Conservation (phyloP, 64 coral and sea anemone species). For the Montipora cactus region DNA sequence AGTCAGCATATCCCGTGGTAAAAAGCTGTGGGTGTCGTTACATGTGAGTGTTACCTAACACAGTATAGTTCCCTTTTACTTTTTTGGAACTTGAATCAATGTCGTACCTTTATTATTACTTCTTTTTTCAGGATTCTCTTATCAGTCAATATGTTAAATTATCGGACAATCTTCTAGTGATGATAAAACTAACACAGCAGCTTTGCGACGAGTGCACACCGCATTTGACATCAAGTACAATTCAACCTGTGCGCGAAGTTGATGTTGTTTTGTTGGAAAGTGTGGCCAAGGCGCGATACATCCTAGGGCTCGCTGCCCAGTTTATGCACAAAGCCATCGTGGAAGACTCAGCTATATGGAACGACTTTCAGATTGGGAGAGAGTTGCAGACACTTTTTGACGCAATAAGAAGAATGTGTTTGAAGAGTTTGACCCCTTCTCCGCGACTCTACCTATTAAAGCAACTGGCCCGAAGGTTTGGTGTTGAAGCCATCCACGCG, state of each 20-base stretch:
- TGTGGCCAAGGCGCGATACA: constrained; percentile 44
- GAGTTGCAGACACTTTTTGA: constrained; percentile 37
- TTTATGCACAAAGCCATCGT: constrained; percentile 37
- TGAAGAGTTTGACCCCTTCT: background rate
- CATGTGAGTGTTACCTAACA: too few species aligned
- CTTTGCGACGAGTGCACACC: constrained; percentile 21
- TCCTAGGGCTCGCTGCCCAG: constrained; percentile 7
- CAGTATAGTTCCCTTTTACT: too few species aligned
- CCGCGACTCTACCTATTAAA: constrained; percentile 56
- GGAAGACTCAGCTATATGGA: background rate
- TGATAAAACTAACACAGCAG: constrained; percentile 40
- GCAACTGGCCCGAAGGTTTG: constrained; percentile 55
- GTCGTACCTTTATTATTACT: too few species aligned
- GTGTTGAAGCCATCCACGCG: constrained; percentile 29
- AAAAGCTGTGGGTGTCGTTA: too few species aligned
- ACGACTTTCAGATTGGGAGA: background rate
- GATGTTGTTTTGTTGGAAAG: constrained; percentile 46
- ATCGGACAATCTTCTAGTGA: constrained; percentile 1
- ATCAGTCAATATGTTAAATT: constrained; percentile 28
- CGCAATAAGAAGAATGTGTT: constrained; percentile 6
- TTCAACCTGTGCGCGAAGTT: background rate
- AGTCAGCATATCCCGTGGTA: too few species aligned
- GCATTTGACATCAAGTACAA: background rate
- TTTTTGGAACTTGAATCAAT: too few species aligned
- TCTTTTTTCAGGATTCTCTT: constrained; percentile 20